phyloP scores from a whole-genome alignment of 2,888 invertebrate genomes.

The Eristalinus sepulchralis region DNA sequence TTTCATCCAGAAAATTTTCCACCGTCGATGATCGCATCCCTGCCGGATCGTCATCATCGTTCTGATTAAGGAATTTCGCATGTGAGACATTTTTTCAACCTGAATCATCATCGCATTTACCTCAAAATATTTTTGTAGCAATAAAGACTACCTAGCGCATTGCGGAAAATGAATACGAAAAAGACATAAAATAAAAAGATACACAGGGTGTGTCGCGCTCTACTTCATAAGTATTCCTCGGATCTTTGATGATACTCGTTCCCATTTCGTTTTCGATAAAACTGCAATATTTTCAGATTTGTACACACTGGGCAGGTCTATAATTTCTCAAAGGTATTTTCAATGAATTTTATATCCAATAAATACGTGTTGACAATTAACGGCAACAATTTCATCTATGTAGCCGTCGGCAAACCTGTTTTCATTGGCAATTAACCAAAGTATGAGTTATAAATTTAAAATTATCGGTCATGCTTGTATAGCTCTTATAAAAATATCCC shows the following conservation, averaged over 20 bases:
- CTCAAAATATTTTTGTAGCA: neutral
- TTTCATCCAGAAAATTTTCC: neutral
- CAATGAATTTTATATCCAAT: neutral
- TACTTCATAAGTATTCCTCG: neutral
- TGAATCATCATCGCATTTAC: neutral
- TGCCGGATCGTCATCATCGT: neutral
- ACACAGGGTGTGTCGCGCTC: neutral
- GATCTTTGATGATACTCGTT: neutral
- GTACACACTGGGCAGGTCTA: neutral
- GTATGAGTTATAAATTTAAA: conserved; percentile 17
- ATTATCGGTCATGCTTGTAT: conserved; percentile 27
- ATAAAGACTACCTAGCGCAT: neutral
- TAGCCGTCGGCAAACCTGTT: neutral
- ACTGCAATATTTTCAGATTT: neutral
- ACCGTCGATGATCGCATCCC: neutral
- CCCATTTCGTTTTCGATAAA: neutral
- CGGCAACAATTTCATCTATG: neutral
- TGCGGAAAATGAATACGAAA: neutral
- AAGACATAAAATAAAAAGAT: neutral
- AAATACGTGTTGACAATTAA: conserved; percentile 16
- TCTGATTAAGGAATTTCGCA: neutral
- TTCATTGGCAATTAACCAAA: conserved; percentile 21
- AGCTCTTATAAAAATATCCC: conserved; percentile 18
- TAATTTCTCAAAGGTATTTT: neutral
- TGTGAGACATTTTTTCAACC: neutral